Percentiles rank a stretch among this genome's conserved stretches.
Evolutionary conservation across 2,888 invertebrate genomes (phyloP).

Genomic region (Homarus gammarus): DNA sequence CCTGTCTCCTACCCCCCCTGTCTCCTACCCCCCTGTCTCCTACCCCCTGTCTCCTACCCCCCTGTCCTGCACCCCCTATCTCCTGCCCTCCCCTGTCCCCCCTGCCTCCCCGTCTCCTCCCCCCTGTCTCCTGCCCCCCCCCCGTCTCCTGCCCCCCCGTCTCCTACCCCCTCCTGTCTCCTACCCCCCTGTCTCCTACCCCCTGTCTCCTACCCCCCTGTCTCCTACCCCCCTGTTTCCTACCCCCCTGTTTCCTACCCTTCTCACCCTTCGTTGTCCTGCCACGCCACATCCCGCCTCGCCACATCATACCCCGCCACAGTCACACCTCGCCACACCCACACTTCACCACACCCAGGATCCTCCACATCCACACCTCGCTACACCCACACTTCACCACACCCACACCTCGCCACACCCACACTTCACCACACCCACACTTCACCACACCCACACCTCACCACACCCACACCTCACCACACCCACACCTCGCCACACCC

Average conservation of each 20-base stretch:
- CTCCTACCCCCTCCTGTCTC: background rate
- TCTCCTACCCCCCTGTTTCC: background rate
- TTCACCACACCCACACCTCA: too few species aligned
- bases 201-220: background rate
- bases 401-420: too few species aligned
- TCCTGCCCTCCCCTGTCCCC: background rate
- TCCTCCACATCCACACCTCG: too few species aligned
- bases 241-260: background rate
- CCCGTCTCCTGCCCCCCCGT: background rate
- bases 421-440: too few species aligned
- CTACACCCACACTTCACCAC: too few species aligned
- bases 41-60: background rate
- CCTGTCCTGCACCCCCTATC: background rate
- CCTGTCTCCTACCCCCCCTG: background rate
- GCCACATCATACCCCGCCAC: background rate
- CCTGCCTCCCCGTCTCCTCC: background rate
- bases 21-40: background rate
- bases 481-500: too few species aligned
- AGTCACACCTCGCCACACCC: background rate
- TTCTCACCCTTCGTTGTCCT: background rate
- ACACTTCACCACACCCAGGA: too few species aligned
- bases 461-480: too few species aligned
- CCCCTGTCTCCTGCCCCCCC: background rate
- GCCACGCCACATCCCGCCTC: too few species aligned
- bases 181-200: background rate